phyloP scores from a whole-genome alignment of 2,888 invertebrate species.

The Trichopria drosophilae region DNA sequence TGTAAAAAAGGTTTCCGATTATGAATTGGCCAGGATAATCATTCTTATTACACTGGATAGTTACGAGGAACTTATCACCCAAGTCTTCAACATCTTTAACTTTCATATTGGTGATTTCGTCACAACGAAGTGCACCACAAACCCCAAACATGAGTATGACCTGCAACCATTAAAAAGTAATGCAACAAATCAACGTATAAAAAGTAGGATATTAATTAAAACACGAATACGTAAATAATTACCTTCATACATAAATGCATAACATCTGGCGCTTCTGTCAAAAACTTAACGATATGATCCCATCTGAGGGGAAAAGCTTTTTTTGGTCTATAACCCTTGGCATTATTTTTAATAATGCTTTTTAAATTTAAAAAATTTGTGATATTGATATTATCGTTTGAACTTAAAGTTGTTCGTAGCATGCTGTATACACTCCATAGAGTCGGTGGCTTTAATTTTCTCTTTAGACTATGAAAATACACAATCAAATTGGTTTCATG shows the following conservation, averaged over 20 bases:
- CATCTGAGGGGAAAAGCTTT: slow-evolving; percentile 1
- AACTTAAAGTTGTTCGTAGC: neutral
- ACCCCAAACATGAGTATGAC: slow-evolving; percentile 19
- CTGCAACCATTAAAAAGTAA: slow-evolving; percentile 5
- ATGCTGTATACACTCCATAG: neutral
- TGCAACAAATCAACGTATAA: too few species aligned
- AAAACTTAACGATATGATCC: neutral
- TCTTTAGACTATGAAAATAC: neutral
- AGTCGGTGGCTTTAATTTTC: neutral
- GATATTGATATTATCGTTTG: slow-evolving; percentile 1
- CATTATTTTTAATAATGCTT: neutral
- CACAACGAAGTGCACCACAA: slow-evolving; percentile 13
- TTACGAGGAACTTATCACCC: slow-evolving; percentile 9
- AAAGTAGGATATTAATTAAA: too few species aligned
- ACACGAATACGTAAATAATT: too few species aligned
- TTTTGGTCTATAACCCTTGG: neutral
- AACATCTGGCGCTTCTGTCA: neutral
- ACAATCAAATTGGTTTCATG: neutral
- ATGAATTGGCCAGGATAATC: slow-evolving; percentile 17
- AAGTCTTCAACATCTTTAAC: slow-evolving; percentile 7
- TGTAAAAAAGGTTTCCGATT: slow-evolving; percentile 19
- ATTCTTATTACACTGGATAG: slow-evolving; percentile 7
- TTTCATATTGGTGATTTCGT: slow-evolving; percentile 16
- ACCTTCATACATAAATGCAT: neutral
- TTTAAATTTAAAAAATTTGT: neutral